These are phyloP conservation scores for Leptinotarsa tumamoca DNA, from an alignment of 2,888 invertebrate species.

Conservation along the genomic window DNA sequence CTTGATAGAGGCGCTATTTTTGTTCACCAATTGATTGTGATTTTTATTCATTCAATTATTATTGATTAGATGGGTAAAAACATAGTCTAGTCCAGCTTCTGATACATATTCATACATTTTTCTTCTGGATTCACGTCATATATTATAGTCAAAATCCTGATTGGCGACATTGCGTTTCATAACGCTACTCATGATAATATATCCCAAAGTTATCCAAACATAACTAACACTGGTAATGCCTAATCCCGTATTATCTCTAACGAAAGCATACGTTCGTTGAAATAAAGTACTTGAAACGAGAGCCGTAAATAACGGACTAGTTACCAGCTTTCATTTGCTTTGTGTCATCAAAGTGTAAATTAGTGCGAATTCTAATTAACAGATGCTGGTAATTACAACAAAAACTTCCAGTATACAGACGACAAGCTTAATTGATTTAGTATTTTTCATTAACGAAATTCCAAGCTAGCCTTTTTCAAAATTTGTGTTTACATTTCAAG, in stretches of 20 bases:
- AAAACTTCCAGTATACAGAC: constrained; percentile 13
- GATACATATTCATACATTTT: no score
- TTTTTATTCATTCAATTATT: no score
- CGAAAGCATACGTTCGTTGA: not conserved
- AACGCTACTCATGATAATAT: not conserved
- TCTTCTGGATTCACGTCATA: no score
- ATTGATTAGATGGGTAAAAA: no score
- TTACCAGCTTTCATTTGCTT: constrained; percentile 21
- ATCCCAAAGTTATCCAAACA: not conserved
- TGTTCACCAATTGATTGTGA: no score
- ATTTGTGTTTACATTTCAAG: not conserved
- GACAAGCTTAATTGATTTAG: not conserved
- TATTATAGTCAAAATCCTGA: not conserved
- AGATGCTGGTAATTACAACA: constrained; percentile 29
- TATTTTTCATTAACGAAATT: not conserved
- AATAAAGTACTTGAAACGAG: constrained; percentile 22
- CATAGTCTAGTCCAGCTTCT: no score
- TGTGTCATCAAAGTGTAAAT: constrained; percentile 31
- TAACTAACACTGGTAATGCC: not conserved
- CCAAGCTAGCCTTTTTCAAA: not conserved
- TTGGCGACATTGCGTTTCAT: not conserved
- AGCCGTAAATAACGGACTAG: constrained; percentile 11
- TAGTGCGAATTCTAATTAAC: constrained; percentile 33
- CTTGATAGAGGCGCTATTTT: no score
- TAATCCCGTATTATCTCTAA: not conserved